These are phyloP conservation scores for Gobio gobio DNA, from an alignment of 2,113 vertebrate genomes.

Conservation along the genomic window DNA sequence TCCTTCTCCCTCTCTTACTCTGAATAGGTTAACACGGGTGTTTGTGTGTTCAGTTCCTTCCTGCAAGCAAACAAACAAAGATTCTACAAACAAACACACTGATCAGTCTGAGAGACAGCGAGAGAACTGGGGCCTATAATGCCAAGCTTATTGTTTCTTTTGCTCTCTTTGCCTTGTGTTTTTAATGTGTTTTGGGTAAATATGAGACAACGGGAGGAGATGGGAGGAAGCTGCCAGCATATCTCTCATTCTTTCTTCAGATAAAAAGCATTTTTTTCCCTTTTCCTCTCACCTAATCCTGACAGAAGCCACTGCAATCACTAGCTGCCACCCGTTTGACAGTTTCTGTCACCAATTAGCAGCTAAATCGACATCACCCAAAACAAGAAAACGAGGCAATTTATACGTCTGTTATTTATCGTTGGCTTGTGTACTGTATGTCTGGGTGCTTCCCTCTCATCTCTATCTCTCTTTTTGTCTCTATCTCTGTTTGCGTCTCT, in stretches of 20 bases:
- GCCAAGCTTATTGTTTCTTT: constrained; percentile 82
- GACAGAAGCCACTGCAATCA: constrained; percentile 89
- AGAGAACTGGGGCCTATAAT: constrained; percentile 76
- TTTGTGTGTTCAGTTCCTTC: constrained; percentile 84
- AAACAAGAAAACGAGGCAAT: constrained; percentile 83
- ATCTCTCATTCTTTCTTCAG: constrained; percentile 86
- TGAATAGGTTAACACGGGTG: constrained; percentile 74
- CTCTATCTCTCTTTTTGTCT: constrained; percentile 59
- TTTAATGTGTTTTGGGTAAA: constrained; percentile 89
- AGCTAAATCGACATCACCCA: constrained; percentile 98
- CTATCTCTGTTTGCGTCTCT: constrained; percentile 43
- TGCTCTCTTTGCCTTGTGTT: constrained; percentile 85
- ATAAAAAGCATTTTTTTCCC: constrained; percentile 73
- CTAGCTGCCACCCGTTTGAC: constrained; percentile 97
- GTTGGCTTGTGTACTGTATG: constrained; percentile 60
- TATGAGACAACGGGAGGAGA: constrained; percentile 85
- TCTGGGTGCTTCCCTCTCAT: constrained; percentile 64
- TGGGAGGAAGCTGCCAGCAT: constrained; percentile 81
- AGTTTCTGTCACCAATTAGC: constrained; percentile 99
- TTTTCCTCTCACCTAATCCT: constrained; percentile 87
- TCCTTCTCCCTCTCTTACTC: constrained; percentile 40
- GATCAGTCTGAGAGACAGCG: constrained; percentile 89
- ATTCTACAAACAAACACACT: constrained; percentile 95
- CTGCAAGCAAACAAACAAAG: constrained; percentile 86
- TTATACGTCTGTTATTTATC: constrained; percentile 80